These are phyloP conservation scores for Hyppa rectilinea DNA, from an alignment of 2,888 invertebrate species.

Conservation along the genomic window DNA sequence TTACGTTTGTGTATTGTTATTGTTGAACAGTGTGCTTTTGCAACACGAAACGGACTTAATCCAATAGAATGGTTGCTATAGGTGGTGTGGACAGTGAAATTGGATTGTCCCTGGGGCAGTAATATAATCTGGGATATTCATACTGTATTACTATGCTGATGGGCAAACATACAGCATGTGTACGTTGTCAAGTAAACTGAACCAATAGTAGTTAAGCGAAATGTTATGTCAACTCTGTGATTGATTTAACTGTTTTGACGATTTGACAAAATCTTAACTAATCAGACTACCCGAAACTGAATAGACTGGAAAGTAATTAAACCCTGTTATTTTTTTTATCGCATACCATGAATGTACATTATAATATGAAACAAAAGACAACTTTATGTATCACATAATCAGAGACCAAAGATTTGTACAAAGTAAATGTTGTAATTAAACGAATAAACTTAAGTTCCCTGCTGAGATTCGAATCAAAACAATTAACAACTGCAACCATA, in stretches of 20 bases:
- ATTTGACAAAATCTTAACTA: neutral
- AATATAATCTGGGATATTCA: conserved; percentile 29
- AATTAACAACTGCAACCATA: conserved; percentile 53
- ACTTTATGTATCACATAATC: conserved; percentile 13
- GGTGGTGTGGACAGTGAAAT: conserved; percentile 1
- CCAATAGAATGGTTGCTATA: conserved; percentile 2
- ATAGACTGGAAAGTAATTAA: no score
- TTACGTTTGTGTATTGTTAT: conserved; percentile 5
- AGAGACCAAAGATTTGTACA: conserved; percentile 13
- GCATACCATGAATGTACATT: no score
- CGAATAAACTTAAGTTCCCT: conserved; percentile 47
- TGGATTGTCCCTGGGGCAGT: conserved; percentile 8
- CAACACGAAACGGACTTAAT: neutral
- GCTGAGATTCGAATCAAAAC: conserved; percentile 62
- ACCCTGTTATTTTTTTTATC: no score
- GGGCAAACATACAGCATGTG: conserved; percentile 2
- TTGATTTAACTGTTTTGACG: neutral
- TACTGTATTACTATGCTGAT: neutral
- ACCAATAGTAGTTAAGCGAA: neutral
- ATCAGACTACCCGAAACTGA: neutral
- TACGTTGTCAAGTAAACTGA: neutral
- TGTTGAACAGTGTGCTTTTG: neutral
- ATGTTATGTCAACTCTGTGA: neutral
- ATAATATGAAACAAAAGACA: neutral
- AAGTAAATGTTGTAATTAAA: conserved; percentile 42